phyloP scores from a whole-genome alignment of 35 echinoderm and acorn worm species.

The Holothuria glaberrima region DNA sequence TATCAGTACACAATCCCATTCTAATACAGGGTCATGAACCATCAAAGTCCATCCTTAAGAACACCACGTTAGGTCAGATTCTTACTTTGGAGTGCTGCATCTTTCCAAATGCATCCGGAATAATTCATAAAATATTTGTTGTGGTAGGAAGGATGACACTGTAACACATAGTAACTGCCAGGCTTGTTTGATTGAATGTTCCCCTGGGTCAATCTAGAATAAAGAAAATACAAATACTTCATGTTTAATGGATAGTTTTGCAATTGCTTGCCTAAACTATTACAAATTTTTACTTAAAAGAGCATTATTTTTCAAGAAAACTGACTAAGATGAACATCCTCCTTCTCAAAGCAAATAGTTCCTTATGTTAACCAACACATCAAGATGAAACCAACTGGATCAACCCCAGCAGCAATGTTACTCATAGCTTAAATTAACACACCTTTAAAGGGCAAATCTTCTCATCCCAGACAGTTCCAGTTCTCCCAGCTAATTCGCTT shows the following conservation, averaged over 20 bases:
- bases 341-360: no score
- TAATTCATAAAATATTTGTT: conserved; percentile 87
- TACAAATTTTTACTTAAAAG: background rate
- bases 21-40: no score
- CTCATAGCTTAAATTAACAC: no score
- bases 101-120: conserved; percentile 87
- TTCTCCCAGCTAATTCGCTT: no score
- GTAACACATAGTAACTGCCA: conserved; percentile 88
- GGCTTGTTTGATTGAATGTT: conserved; percentile 71
- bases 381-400: no score
- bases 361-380: no score
- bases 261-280: background rate
- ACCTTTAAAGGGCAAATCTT: no score
- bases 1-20: no score
- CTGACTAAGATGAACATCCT: no score
- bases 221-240: background rate
- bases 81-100: conserved; percentile 75
- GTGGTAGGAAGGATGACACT: conserved; percentile 81
- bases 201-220: conserved; percentile 56
- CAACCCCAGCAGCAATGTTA: no score
- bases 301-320: background rate
- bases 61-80: background rate
- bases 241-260: background rate
- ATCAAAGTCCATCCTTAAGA: no score
- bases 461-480: no score